Evolutionary conservation across 1,140 invertebrate genomes (phyloP), one percentile per base, ranked within the genome.

Genomic region (Atopsyche davidsoni): DNA sequence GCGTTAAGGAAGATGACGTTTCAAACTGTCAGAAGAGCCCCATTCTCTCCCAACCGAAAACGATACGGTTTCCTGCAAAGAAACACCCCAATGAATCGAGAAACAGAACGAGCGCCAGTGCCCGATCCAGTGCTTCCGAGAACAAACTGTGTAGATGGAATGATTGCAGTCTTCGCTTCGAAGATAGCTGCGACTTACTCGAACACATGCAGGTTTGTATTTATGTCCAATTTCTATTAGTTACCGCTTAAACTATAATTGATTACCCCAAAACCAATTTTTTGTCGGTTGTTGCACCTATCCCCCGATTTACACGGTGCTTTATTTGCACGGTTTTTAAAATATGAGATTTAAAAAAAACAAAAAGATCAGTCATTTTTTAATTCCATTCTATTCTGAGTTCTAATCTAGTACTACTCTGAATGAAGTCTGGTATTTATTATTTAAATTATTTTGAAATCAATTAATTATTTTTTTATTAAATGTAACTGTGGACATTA

Each of bases 141-240:
- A 64, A 67, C 3, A 66, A 64, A 4, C 65, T 81, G 28, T 94
- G 92, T 62, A 78, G 83, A 48, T 96, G 92, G 92, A 79, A 85
- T 60, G 85, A 89, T 58, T 96, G 92, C 73, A 81, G 80, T 55
- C 76, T 76, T 57, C 79, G 79, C 61, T 85, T 88, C 54, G 86
- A 89, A 39, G 82, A 85, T 47, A 84, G 80, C 64, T 78, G 82
- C 14, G 82, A 83, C 63, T 82, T 95, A 51, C 73, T 94, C 58
- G 91, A 94, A 70, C 92, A 96, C 72, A 80, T 96, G 62, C 88
- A 92, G 78, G 86, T 89, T 57, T 48, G 14, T 39, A 38, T 49
- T 25, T 11, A n/a, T n/a, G n/a, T n/a, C n/a, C n/a, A n/a, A n/a
- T n/a, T n/a, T n/a, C n/a, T n/a, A n/a, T 54, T 46, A 11, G 17